Conservation (phyloP, 2,797 vertebrate genomes). For the Cheracebus regulus region DNA sequence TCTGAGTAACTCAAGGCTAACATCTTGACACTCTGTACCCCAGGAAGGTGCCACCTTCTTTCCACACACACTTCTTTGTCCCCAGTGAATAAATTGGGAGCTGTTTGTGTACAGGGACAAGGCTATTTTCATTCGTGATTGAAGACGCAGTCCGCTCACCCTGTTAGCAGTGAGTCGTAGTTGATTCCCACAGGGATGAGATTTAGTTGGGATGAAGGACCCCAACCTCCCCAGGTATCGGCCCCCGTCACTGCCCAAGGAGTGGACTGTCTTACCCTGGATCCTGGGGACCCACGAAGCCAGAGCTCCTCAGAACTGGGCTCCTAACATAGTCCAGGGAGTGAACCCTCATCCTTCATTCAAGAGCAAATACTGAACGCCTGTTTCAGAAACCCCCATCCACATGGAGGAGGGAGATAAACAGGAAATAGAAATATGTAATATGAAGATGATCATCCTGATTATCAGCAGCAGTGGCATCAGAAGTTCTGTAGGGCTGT, state of each 20-base stretch:
- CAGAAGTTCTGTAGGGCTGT: not conserved
- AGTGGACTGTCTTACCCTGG: not conserved
- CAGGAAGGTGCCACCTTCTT: not conserved
- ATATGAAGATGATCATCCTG: not conserved
- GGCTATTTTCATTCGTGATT: not conserved
- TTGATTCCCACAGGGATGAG: not conserved
- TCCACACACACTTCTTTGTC: not conserved
- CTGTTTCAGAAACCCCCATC: not conserved
- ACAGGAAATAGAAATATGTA: not conserved
- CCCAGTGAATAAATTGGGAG: not conserved
- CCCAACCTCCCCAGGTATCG: not conserved
- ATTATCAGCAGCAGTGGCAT: no score
- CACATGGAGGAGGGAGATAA: not conserved
- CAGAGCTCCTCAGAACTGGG: not conserved
- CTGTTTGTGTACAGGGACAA: not conserved
- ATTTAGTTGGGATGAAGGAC: not conserved
- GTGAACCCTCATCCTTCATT: not conserved
- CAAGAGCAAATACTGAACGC: not conserved
- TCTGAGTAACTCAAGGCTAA: not conserved
- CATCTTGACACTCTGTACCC: not conserved
- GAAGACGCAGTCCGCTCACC: not conserved
- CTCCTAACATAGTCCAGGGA: not conserved
- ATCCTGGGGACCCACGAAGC: not conserved
- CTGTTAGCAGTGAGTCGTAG: not conserved
- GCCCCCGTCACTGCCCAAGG: not conserved